Base-by-base conservation (phyloP, 92 coral and sea anemone genomes). In the Epizoanthus stellaris region DNA sequence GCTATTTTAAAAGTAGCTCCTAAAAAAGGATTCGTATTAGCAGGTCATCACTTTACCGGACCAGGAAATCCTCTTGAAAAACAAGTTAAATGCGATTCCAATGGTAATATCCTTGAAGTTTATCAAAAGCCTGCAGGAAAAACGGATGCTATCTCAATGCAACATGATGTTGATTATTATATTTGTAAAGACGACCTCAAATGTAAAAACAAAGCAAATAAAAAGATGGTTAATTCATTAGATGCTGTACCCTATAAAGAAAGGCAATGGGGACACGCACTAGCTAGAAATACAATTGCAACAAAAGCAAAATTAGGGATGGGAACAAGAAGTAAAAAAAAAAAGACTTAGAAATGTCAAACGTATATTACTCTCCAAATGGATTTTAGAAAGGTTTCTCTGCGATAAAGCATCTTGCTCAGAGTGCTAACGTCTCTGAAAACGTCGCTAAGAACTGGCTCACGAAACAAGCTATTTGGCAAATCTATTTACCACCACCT, bases 131-230 rank as follows among this genome's bases (percentile, higher is more conserved):
- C 25, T 23, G 0, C 25, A 7, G 88, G 88, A 1, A 72, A 73
- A 61, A 85, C 88, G 1, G 88, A 85, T 61, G 88, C 88, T 36
- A 43, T 85, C 1, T 15, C 14, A 38, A 85, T 85, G 88, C 82
- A 85, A n/a, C 88, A 85, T 69, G 88, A 85, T 85, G 82, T 85
- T 25, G 89, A 86, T 66, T 75, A 74, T 59, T 12, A 63, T 2
- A 42, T 76, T 19, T 85, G 88, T 39, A 6, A 61, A 4, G 13
- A 53, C 13, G 13, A 53, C 9, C 58, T 13, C 7, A 53, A 0
- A 53, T 6, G 13, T 53, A 53, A 13, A 6, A 23, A 23, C 5
- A 59, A 20, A 47, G 43, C 4, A 85, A 61, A 47, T 52, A 65
- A 10, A 85, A 85, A 62, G 36, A 75, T 73, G 82, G 73, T 0